phyloP scores from a whole-genome alignment of 2,888 invertebrate genomes.

The Drosophila glabriapex region DNA sequence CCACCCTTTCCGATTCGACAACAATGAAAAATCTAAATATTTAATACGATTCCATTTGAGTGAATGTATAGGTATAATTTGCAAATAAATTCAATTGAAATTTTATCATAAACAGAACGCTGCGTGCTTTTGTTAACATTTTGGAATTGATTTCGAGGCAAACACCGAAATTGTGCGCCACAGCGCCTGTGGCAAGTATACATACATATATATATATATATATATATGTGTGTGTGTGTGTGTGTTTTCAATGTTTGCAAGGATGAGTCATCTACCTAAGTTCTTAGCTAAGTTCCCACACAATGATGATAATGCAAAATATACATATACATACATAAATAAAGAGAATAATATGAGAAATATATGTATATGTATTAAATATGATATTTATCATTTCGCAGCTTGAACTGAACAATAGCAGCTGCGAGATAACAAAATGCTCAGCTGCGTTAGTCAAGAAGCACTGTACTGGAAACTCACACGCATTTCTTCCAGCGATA shows the following conservation, averaged over 20 bases:
- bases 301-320: conserved; percentile 56
- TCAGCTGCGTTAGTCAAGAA: conserved; percentile 22
- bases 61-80: conserved; percentile 47
- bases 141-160: conserved; percentile 67
- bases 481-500: not conserved
- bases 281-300: conserved; percentile 31
- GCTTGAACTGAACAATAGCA: conserved; percentile 15
- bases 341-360: not conserved
- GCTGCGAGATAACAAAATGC: conserved; percentile 39
- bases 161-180: conserved; percentile 39
- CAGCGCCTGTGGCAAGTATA: conserved; percentile 10
- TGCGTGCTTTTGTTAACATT: conserved; percentile 68
- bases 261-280: conserved; percentile 41
- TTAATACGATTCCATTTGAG: conserved; percentile 70
- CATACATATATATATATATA: too few relatives aligned
- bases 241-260: conserved; percentile 1
- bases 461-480: conserved; percentile 3
- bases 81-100: conserved; percentile 71
- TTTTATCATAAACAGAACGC: conserved; percentile 66
- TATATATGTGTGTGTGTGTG: not conserved
- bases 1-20: not conserved
- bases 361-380: not conserved
- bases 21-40: conserved; percentile 65
- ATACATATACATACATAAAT: conserved; percentile 6
- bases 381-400: conserved; percentile 14